phyloP scores from a whole-genome alignment of 2,113 vertebrate species.

The Gallinago jamesoni region DNA sequence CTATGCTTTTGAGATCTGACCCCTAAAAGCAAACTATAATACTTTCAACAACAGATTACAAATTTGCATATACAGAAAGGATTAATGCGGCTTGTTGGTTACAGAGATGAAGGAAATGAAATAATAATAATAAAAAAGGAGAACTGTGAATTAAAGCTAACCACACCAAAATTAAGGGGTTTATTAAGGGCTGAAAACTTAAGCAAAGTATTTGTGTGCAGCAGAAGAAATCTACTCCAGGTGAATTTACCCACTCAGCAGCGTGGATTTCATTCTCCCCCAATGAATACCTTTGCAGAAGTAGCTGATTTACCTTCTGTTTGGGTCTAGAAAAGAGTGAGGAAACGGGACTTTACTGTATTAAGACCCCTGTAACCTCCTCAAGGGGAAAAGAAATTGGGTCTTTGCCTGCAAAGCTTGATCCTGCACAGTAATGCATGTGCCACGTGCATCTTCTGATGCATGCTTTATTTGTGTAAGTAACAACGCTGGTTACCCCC shows the following conservation, averaged over 20 bases:
- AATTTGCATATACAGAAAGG: background rate
- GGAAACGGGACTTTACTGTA: background rate
- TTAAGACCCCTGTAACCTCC: background rate
- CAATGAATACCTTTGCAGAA: background rate
- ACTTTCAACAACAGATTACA: constrained; percentile 31
- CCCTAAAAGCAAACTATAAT: background rate
- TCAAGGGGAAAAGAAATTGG: background rate
- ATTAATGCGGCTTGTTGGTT: background rate
- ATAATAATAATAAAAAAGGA: background rate
- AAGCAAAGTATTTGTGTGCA: background rate
- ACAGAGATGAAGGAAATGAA: background rate
- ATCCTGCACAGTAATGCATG: background rate
- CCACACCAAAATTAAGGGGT: background rate
- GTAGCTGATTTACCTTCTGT: background rate
- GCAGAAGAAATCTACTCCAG: background rate
- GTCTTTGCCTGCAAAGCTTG: background rate
- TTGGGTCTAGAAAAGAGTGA: background rate
- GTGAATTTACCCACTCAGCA: background rate
- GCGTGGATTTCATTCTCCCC: background rate
- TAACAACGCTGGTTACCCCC: background rate
- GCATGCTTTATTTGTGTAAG: background rate
- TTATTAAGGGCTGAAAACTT: background rate
- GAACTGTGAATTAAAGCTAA: background rate
- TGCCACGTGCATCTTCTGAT: background rate
- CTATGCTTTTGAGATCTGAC: background rate